Base-by-base conservation (phyloP, 2,113 vertebrate species). In the Andinoacara biseriatus region DNA sequence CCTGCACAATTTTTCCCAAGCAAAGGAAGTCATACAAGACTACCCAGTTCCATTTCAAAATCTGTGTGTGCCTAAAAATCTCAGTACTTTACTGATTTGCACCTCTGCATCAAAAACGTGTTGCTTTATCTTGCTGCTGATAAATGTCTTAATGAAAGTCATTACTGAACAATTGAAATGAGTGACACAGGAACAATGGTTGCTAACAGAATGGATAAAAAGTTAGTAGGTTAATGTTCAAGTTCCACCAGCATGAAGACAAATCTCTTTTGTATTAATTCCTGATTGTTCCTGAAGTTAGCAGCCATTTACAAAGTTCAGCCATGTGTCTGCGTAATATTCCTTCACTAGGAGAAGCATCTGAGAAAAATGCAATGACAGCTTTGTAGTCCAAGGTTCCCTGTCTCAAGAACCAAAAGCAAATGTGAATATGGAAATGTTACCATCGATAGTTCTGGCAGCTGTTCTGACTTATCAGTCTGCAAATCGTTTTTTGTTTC, bases 401-500 rank as follows among this genome's bases (percentile, higher is more conserved):
- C 58, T 5, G 20, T 35, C 74, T 75, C 11, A 43, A 72, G 33
- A 78, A 76, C 8, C 14, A 54, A 65, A 76, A 61, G 6, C 38
- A 60, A 22, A 38, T 74, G 22, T 58, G 40, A 84, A 58, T 84
- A 72, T 76, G 17, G 54, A 87, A 76, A 79, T 49, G 43, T 94
- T 91, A 95, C 95, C 91, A 31, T 74, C 49, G 81, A 84, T 15
- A 82, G 86, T 79, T 90, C 76, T 78, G 86, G 78, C 78, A 88
- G 80, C 24, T 90, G 78, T 33, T 79, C 80, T 59, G 81, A 49
- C n/a, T 87, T 76, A 43, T 79, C 75, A 20, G 18, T 74, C 46
- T 54, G 43, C 17, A 85, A 15, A 63, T 90, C 78, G 8, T 74
- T 80, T 58, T 61, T 77, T 26, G 56, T 74, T 38, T 83, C 56